Conservation (phyloP, 2,888 invertebrate genomes). For the Xylota sylvarum region DNA sequence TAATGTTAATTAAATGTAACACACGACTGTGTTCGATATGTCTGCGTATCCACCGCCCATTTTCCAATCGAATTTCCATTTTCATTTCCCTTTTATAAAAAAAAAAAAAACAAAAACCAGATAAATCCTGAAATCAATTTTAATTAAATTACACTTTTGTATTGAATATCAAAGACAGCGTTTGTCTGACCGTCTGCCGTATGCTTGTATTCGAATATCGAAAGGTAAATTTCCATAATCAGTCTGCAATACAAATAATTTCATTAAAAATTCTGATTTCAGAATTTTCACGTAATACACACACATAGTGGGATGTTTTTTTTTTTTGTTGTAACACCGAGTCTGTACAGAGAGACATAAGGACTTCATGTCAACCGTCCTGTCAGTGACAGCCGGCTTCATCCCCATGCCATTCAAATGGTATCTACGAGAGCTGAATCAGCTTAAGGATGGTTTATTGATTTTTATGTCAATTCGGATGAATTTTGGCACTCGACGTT, state of each 20-base stretch:
- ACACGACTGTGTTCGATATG: constrained; percentile 51
- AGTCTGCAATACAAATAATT: constrained; percentile 58
- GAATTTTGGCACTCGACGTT: constrained; percentile 44
- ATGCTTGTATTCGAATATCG: constrained; percentile 1
- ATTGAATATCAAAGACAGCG: constrained; percentile 38
- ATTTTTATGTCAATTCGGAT: constrained; percentile 70
- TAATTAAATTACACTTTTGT: constrained; percentile 72
- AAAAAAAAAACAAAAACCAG: not conserved
- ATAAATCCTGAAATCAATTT: constrained; percentile 60
- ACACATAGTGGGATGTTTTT: not conserved
- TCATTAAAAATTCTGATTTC: constrained; percentile 64
- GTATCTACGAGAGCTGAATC: constrained; percentile 47
- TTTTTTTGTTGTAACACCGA: not conserved
- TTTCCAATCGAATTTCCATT: constrained; percentile 70
- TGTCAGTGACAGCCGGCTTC: constrained; percentile 55
- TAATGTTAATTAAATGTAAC: constrained; percentile 71
- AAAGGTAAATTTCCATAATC: constrained; percentile 46
- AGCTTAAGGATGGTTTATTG: constrained; percentile 62
- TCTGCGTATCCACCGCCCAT: constrained; percentile 47
- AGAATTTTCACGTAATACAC: constrained; percentile 9
- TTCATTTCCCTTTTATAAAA: constrained; percentile 45
- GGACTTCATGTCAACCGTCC: constrained; percentile 50
- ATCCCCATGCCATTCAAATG: not conserved
- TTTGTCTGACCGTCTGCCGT: constrained; percentile 18
- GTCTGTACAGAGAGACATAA: constrained; percentile 14